Evolutionary conservation across 35 echinoderm and acorn worm genomes (phyloP).

Genomic region (Amphiura filiformis): DNA sequence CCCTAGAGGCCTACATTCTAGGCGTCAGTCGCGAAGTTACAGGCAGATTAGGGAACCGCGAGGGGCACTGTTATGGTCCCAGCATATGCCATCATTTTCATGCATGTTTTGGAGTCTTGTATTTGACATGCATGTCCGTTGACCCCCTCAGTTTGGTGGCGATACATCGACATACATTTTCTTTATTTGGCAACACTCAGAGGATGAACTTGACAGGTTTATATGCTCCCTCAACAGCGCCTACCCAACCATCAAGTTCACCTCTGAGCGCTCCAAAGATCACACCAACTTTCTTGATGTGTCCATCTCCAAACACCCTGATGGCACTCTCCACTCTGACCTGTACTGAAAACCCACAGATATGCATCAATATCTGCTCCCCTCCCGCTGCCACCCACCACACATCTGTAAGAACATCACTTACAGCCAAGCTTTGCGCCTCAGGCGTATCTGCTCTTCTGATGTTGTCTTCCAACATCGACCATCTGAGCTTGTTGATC

Average conservation of each 20-base stretch:
- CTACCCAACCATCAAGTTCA: neutral
- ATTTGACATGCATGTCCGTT: neutral
- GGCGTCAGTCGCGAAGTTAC: neutral
- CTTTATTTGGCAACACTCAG: neutral
- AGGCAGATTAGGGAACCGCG: neutral
- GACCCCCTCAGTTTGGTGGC: neutral
- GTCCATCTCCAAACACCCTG: neutral
- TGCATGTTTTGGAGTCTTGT: neutral
- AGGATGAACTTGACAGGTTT: neutral
- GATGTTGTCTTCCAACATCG: neutral
- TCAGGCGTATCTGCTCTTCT: neutral
- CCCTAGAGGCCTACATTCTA: neutral
- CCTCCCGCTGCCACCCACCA: neutral
- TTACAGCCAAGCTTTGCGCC: neutral
- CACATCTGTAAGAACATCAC: neutral
- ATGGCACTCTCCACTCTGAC: neutral
- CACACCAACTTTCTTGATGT: neutral
- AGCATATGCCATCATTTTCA: neutral
- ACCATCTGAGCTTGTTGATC: neutral
- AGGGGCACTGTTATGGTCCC: neutral
- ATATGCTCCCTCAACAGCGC: neutral
- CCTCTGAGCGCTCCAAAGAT: neutral
- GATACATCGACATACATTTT: neutral
- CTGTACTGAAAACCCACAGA: neutral
- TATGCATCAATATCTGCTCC: neutral